Evolutionary conservation across 2,888 invertebrate genomes (phyloP), one percentile per base, ranked within the genome.

Genomic region (Macroteleia sp.): DNA sequence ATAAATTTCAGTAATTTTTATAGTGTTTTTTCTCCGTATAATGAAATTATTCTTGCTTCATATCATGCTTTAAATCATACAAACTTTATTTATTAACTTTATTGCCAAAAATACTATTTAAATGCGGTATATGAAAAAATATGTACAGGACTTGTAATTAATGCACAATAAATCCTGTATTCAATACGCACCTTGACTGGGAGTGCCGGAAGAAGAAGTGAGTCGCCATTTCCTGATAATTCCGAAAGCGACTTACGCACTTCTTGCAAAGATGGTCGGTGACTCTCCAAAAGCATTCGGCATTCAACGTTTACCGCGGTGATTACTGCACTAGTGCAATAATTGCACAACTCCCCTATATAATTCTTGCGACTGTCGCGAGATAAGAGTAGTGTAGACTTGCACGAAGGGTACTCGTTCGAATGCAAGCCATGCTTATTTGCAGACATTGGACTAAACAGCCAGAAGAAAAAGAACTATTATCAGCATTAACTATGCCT

Each of bases 341-440:
- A 89, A 91, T 91, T 90, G 89, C 89, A 84, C 89, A 87, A 89
- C 90, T 89, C 87, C 83, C 83, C 82, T 74, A 84, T 82, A 82
- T 82, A 86, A 83, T 86, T 83, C 81, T 66, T 48, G 77, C 79
- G 70, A 57, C 79, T 59, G 75, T 69, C 67, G 75, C 70, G 69
- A 56, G 52, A 67, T 54, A 67, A 39, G 71, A 73, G 62, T 62
- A 67, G 56, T 42, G 36, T 66, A 73, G 73, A 46, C 62, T 73
- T 25, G 42, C 41, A 56, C 70, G 70, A 70, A 76, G 59, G 76
- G 41, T 54, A 71, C 50, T 73, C 56, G 56, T 59, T 77, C 56
- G 25, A 71, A 44, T 61, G 54, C 66, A 25, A 66, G 59, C 44
- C 28, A 48, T 39, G 56, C 56, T 77, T 75, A 77, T 71, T 71